Base-by-base conservation (phyloP, 2,797 vertebrate species). In the Takifugu ocellatus region DNA sequence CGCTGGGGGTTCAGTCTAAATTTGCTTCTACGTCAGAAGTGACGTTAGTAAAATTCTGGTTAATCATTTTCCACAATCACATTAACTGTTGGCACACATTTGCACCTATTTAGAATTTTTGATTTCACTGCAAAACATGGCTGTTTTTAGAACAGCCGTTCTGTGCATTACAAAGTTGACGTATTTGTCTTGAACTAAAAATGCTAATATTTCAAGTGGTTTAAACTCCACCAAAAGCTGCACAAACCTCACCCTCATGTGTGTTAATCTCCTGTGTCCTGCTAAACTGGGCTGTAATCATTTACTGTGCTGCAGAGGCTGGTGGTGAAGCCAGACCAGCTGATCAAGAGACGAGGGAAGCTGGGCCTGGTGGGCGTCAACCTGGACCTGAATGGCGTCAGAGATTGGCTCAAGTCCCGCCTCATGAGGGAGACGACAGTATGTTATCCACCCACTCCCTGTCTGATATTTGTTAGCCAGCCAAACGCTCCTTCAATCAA, bases 321-420 rank as follows among this genome's bases (percentile, higher is more conserved):
- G 56, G 96, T 99, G 68, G 96, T 98, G 84, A 99, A 99, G 78
- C 97, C 96, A 4, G 96, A 99, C 70, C 97, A 99, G 87, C 90
- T 99, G 68, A 98, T 99, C 77, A 99, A 99, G 88, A 92, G 97
- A 15, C 90, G 97, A 44, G 97, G 96, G 61, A 99, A 99, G 83
- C 93, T 99, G 26, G 96, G 97, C 1, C 90, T 99, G 56, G 91
- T 98, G 9, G 96, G 94, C 3, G 93, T 98, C 64, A 92, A 97
- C 78, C 91, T 98, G 61, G 92, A 93, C 64, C 86, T 98, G 83
- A 90, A 91, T 1, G 93, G 94, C 3, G 93, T 98, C 81, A 92
- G 87, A 71, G 86, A 89, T 59, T 99, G 97, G 97, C 91, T 99
- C 67, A 97, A 94, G 68, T 65, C 88, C 7, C 92, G 89, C 6